phyloP scores from a whole-genome alignment of 1,140 invertebrate species.

The Bilobella aurantiaca region DNA sequence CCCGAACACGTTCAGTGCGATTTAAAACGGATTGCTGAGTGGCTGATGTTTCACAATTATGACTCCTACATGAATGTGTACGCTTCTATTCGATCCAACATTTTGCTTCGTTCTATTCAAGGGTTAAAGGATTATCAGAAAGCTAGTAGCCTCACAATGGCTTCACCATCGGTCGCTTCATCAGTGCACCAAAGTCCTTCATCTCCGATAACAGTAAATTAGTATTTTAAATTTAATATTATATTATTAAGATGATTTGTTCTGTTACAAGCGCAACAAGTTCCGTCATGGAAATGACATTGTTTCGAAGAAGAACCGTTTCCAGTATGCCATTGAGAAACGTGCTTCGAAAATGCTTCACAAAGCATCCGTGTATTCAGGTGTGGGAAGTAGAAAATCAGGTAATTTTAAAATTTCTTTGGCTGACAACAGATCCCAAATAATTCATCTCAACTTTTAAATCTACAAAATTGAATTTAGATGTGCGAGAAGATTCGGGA shows the following conservation, averaged over 20 bases:
- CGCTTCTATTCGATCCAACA: slow-evolving; percentile 59
- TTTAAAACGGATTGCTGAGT: slow-evolving; percentile 66
- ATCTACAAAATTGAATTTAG: too few relatives aligned
- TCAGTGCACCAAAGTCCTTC: slow-evolving; percentile 22
- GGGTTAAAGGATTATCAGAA: slow-evolving; percentile 70
- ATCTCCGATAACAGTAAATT: slow-evolving; percentile 37
- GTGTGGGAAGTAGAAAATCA: slow-evolving; percentile 46
- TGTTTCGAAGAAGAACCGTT: slow-evolving; percentile 26
- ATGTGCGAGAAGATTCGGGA: slow-evolving; percentile 48
- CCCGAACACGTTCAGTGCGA: slow-evolving; percentile 56
- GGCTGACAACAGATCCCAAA: too few relatives aligned
- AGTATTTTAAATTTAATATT: slow-evolving; percentile 2
- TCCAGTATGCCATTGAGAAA: slow-evolving; percentile 57
- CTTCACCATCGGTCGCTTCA: slow-evolving; percentile 19
- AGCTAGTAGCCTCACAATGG: slow-evolving; percentile 49
- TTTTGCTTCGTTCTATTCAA: slow-evolving; percentile 63
- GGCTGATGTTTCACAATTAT: slow-evolving; percentile 67
- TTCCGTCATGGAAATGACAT: slow-evolving; percentile 40
- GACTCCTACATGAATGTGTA: slow-evolving; percentile 72
- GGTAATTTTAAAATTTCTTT: too few relatives aligned
- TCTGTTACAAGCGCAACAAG: slow-evolving; percentile 39
- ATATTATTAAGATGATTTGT: background rate
- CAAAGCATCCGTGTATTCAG: slow-evolving; percentile 61
- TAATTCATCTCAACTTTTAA: too few relatives aligned
- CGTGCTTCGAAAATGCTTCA: slow-evolving; percentile 76